Base-by-base conservation (phyloP, 2,888 invertebrate species). In the Phyto melanocephala region DNA sequence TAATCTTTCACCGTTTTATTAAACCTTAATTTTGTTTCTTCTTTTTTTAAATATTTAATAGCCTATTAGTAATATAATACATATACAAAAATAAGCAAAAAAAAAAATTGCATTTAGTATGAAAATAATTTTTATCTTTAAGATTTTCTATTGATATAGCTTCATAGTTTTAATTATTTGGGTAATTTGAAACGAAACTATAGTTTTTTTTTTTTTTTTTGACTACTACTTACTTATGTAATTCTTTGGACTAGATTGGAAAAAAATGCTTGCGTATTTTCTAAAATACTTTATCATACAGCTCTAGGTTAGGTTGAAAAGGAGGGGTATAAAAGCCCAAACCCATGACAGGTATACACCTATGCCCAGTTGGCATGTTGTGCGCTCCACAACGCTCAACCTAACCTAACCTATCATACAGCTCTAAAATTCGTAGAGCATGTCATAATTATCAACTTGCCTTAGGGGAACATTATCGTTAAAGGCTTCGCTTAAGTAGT, bases 401-500 rank as follows among this genome's bases (percentile, higher is more conserved):
- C 28, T 28, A 5, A 5, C 6, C 6, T 28, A 28, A 5, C 4
- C 6, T 28, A 5, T 28, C 4, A 28, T 5, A 28, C 28, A 5
- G 28, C 28, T 28, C 37, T 85, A 86, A 81, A 88, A 88, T 84
- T 90, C 90, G 81, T 88, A 90, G 65, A 91, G 84, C 84, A 89
- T 88, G 81, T 91, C 91, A 85, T 89, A 91, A 84, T 91, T 91
- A 85, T 91, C 91, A 60, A 91, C 90, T 85, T 90, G 89, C 52
- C 90, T 87, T 75, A 91, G 83, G 17, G 91, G 90, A 60, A 88
- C 87, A 81, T 86, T 87, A 63, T 92, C 92, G 67, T 91, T 90
- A 50, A 93, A 91, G 7, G 92, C 93, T 87, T 94, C 94, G 24
- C 91, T 89, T 63, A 94, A 90, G 88, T 93, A 94, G 50, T 90